Evolutionary conservation across 2,797 vertebrate species (phyloP), one percentile per base, ranked within the genome.

Genomic region (Neopelma chrysocephalum): DNA sequence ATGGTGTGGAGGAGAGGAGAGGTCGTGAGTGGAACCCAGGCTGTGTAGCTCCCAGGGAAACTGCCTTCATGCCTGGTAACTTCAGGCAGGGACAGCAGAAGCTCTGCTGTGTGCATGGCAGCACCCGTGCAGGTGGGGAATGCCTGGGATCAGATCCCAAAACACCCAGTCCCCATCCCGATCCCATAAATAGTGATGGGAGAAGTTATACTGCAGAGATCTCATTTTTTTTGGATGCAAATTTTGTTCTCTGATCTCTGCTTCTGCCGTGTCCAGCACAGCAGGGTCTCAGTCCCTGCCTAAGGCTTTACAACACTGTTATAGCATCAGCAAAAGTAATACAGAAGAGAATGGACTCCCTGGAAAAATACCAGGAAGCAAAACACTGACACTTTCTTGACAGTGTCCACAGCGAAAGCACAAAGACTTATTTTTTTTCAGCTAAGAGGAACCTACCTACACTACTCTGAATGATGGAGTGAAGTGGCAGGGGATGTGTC

Each of bases 191-290:
- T 51, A 56, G 3, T 14, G 38, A 8, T 42, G 40, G 50, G 40
- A 76, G 51, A 84, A 66, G 77, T 43, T 56, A 48, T 5, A 47
- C 36, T 66, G 53, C 43, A 62, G 73, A 40, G 47, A 43, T 79
- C 34, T 62, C 16, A 9, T 40, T 29, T 48, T 81, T 81, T 80
- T 61, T 36, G 12, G n/a, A 57, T 85, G 89, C 72, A 87, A 34
- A 91, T 78, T 69, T n/a, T 54, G 75, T 64, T 71, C 71, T 89
- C 81, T 93, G 79, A 83, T 95, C 92, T 54, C n/a, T 78, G 14
- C 82, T 91, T 72, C 82, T 68, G 9, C 76, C 47, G 11, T 0
- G 8, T 82, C 92, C 82, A 83, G 82, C 92, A 83, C 82, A 86
- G 82, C 3, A 0, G 75, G 90, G 81, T 93, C 89, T 87, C 22